Conservation (phyloP, 2,797 vertebrate species). For the Enoplosus armatus region DNA sequence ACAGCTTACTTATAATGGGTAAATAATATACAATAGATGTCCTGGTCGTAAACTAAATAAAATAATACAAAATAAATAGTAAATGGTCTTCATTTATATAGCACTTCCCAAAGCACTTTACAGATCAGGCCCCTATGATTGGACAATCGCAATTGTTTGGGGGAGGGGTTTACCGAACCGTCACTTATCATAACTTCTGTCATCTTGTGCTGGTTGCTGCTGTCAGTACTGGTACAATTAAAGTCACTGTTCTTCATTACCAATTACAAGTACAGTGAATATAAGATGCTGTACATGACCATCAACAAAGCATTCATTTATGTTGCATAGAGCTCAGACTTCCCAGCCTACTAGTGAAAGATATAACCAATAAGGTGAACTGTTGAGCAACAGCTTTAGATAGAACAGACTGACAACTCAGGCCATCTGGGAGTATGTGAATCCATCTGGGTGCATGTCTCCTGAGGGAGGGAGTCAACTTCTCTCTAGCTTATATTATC, state of each 20-base stretch:
- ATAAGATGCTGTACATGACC: background rate
- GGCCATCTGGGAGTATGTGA: constrained; percentile 70
- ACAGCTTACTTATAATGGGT: too few species aligned
- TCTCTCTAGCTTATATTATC: constrained; percentile 49
- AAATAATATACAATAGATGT: too few species aligned
- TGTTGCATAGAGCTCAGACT: constrained; percentile 25
- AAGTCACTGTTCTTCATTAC: constrained; percentile 12
- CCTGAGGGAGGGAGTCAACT: constrained; percentile 62
- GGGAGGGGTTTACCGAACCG: background rate
- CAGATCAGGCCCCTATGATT: too few species aligned
- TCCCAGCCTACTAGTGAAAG: constrained; percentile 24
- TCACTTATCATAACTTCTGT: background rate
- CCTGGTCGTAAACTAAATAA: too few species aligned
- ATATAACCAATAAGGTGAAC: constrained; percentile 55
- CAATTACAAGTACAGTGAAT: background rate
- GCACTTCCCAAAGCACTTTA: too few species aligned
- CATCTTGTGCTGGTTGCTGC: background rate
- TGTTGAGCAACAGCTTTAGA: constrained; percentile 57
- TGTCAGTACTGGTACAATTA: background rate
- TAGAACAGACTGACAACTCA: constrained; percentile 57
- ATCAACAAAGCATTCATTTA: constrained; percentile 26
- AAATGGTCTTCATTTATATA: too few species aligned
- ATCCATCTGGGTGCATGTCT: constrained; percentile 71
- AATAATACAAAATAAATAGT: too few species aligned
- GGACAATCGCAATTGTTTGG: background rate